Evolutionary conservation across 1,140 invertebrate species (phyloP).

Genomic region (Lineus longissimus): DNA sequence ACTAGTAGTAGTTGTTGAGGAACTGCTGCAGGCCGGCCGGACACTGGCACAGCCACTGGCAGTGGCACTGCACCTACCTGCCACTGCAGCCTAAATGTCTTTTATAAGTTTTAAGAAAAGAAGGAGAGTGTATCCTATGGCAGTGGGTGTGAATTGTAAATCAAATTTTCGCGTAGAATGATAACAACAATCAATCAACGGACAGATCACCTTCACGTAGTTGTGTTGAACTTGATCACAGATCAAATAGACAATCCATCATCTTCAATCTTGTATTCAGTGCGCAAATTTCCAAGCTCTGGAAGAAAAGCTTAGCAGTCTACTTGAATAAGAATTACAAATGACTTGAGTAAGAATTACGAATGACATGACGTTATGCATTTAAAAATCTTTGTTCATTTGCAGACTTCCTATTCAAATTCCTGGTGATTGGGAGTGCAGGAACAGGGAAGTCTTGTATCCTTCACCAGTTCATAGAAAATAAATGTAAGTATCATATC

Average conservation of each 20-base stretch:
- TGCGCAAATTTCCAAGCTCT: neutral
- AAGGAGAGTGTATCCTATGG: no score
- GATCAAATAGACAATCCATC: neutral
- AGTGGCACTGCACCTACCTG: no score
- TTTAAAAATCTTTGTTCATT: constrained; percentile 29
- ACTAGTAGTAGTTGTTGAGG: no score
- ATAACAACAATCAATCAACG: no score
- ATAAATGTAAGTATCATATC: constrained; percentile 52
- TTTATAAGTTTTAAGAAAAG: no score
- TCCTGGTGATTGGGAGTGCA: constrained; percentile 73
- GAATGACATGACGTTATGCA: neutral
- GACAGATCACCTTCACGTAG: no score
- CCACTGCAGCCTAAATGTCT: no score
- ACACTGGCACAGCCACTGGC: no score
- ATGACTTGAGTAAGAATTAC: neutral
- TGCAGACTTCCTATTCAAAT: constrained; percentile 77
- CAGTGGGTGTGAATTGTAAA: no score
- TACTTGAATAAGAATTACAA: neutral
- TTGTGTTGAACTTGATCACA: no score
- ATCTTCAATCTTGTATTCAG: neutral
- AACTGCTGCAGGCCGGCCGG: no score
- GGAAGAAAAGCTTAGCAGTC: neutral
- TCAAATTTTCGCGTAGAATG: no score
- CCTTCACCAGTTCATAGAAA: constrained; percentile 54
- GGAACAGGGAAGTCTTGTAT: constrained; percentile 63